These are phyloP conservation scores for Campoletis sonorensis DNA, from an alignment of 1,140 invertebrate species.

Conservation along the genomic window DNA sequence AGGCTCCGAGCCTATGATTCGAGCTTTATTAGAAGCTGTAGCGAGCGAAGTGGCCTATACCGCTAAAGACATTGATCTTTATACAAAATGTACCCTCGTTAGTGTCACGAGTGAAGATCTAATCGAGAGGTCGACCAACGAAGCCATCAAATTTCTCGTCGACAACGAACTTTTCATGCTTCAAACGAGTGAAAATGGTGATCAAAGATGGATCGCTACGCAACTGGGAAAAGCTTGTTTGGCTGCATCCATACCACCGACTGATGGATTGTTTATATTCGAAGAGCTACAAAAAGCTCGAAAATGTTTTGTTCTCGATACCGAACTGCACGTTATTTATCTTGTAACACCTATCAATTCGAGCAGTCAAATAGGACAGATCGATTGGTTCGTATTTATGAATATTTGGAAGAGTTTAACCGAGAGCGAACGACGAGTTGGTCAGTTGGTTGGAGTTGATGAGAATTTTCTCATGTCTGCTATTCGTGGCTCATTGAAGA, in stretches of 20 bases:
- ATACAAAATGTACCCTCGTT: conserved; percentile 86
- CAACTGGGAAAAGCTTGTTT: conserved; percentile 94
- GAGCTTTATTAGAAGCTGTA: conserved; percentile 88
- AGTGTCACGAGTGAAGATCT: conserved; percentile 59
- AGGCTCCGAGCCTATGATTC: conserved; percentile 79
- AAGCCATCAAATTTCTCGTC: conserved; percentile 79
- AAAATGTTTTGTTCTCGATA: conserved; percentile 93
- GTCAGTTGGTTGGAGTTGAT: conserved; percentile 92
- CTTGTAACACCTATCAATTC: conserved; percentile 92
- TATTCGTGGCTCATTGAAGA: conserved; percentile 82
- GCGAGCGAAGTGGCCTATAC: conserved; percentile 90
- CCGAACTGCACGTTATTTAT: conserved; percentile 96
- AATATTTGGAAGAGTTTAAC: conserved; percentile 90
- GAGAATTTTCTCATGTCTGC: conserved; percentile 92
- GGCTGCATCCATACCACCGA: conserved; percentile 93
- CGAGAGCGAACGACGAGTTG: conserved; percentile 89
- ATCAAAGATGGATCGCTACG: conserved; percentile 85
- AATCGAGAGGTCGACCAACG: conserved; percentile 72
- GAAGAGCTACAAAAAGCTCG: conserved; percentile 94
- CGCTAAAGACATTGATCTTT: conserved; percentile 84
- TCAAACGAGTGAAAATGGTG: conserved; percentile 73
- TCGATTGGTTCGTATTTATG: conserved; percentile 94
- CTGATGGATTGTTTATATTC: conserved; percentile 92
- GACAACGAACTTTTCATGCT: conserved; percentile 78
- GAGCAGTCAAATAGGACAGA: conserved; percentile 84